Evolutionary conservation across 2,888 invertebrate species (phyloP), one percentile per base, ranked within the genome.

Genomic region (Scaptodrosophila latifasciaeformis): DNA sequence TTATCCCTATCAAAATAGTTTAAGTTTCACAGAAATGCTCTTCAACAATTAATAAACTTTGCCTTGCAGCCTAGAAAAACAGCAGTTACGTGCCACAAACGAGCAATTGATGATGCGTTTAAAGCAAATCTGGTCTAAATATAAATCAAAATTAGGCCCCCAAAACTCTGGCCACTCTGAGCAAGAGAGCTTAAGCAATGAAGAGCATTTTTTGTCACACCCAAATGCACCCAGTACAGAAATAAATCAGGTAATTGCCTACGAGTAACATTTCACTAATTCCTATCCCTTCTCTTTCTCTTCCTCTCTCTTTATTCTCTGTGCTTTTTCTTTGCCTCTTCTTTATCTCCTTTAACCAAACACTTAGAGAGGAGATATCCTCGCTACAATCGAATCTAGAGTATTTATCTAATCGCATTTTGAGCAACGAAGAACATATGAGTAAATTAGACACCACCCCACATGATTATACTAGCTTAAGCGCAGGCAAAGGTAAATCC

Each of bases 371-470:
- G 84, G 87, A 87, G 81, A 85, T 87, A 84, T 85, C 85, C 58
- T 80, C 84, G 71, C 72, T 87, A 67, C 87, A 87, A 75, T 84
- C 86, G 66, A 87, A 87, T 82, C 85, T 87, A 84, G 86, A 87
- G 63, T 86, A 84, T 80, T 80, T 87, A 69, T 83, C 85, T 27
- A 86, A 83, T 81, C 85, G 85, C 65, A 84, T 87, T 70, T 81
- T 85, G 55, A 85, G 78, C 75, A 86, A 78, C 65, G 85, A 86
- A 63, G 85, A 86, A 65, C 85, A 84, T 59, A 74, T 85, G 74
- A 82, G 77, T 67, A 85, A 85, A 83, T 76, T 84, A 78, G 84
- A 84, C 55, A 82, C 75, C 62, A 76, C 77, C 45, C 79, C 82
- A 49, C 75, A 78, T 62, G 78, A 82, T 61, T 85, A 84, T 62